phyloP scores from a whole-genome alignment of 37 sponge, comb jelly and placozoan species.

The Geodia barretti region DNA sequence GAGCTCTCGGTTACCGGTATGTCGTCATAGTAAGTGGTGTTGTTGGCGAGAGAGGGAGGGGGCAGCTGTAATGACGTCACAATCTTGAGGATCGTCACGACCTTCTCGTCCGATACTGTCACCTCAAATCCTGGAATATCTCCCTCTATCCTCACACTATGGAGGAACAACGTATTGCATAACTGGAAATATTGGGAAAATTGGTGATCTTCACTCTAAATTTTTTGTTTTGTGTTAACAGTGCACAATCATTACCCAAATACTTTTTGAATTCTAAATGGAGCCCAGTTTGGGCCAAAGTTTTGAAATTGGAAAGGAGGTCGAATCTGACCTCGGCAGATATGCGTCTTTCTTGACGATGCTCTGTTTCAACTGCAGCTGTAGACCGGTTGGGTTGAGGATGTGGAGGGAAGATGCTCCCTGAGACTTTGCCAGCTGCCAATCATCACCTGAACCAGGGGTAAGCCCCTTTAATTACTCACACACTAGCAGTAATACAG shows the following conservation, averaged over 20 bases:
- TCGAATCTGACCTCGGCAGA: slow-evolving; percentile 65
- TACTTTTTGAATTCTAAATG: no score
- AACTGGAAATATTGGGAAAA: no score
- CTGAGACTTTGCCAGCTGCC: slow-evolving; percentile 32
- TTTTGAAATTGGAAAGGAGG: no score
- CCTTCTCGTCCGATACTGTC: slow-evolving; percentile 47
- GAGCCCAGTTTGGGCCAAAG: no score
- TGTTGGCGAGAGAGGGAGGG: slow-evolving; percentile 65
- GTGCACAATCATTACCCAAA: no score
- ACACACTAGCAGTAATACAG: not conserved
- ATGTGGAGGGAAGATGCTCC: slow-evolving; percentile 58
- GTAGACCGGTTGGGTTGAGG: slow-evolving; percentile 56
- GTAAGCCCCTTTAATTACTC: not conserved
- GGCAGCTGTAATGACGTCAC: not conserved
- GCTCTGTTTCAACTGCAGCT: slow-evolving; percentile 53
- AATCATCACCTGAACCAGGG: slow-evolving; percentile 51
- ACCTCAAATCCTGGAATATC: slow-evolving; percentile 44
- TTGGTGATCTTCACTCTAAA: no score
- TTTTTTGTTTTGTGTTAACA: no score
- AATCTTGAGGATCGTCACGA: slow-evolving; percentile 50
- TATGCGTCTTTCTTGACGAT: slow-evolving; percentile 60
- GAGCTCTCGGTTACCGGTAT: slow-evolving; percentile 69
- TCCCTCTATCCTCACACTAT: slow-evolving; percentile 45
- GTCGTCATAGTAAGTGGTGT: slow-evolving; percentile 31
- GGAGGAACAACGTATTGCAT: no score